These are phyloP conservation scores for Agapetus fuscipes DNA, from an alignment of 2,888 invertebrate species.

Conservation along the genomic window DNA sequence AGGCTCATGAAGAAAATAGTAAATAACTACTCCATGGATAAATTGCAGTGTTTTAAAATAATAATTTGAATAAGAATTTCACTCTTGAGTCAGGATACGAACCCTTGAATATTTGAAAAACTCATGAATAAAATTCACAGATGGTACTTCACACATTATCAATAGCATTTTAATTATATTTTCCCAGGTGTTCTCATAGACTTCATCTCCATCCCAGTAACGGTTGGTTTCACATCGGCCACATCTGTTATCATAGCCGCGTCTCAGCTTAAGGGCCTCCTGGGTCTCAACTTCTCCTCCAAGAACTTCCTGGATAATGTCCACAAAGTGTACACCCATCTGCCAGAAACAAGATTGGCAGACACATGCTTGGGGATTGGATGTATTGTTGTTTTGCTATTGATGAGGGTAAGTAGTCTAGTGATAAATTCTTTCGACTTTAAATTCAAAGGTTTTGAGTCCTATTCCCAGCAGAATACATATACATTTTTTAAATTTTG, in stretches of 20 bases:
- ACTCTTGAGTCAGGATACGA: too few relatives aligned
- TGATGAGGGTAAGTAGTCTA: slow-evolving; percentile 59
- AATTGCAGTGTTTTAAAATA: too few relatives aligned
- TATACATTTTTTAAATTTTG: slow-evolving; percentile 1
- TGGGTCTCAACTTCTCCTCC: slow-evolving; percentile 65
- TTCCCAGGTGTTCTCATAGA: slow-evolving; percentile 72
- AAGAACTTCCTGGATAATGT: slow-evolving; percentile 68
- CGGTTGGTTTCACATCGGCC: slow-evolving; percentile 84
- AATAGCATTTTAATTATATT: slow-evolving; percentile 6
- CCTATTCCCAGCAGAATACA: neutral
- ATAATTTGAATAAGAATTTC: too few relatives aligned
- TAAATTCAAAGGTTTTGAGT: neutral
- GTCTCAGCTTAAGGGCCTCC: slow-evolving; percentile 65
- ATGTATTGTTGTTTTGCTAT: slow-evolving; percentile 63
- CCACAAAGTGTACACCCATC: slow-evolving; percentile 56
- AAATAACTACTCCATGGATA: too few relatives aligned
- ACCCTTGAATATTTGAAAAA: too few relatives aligned
- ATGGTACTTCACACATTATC: too few relatives aligned
- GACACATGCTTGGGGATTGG: slow-evolving; percentile 63
- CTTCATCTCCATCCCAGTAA: slow-evolving; percentile 83
- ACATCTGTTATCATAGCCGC: slow-evolving; percentile 84
- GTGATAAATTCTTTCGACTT: neutral
- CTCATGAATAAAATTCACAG: too few relatives aligned
- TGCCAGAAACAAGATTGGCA: slow-evolving; percentile 55
- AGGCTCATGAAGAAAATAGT: too few relatives aligned